Evolutionary conservation across 1,140 invertebrate genomes (phyloP), one percentile per base, ranked within the genome.

Genomic region (Orchestia grillus): DNA sequence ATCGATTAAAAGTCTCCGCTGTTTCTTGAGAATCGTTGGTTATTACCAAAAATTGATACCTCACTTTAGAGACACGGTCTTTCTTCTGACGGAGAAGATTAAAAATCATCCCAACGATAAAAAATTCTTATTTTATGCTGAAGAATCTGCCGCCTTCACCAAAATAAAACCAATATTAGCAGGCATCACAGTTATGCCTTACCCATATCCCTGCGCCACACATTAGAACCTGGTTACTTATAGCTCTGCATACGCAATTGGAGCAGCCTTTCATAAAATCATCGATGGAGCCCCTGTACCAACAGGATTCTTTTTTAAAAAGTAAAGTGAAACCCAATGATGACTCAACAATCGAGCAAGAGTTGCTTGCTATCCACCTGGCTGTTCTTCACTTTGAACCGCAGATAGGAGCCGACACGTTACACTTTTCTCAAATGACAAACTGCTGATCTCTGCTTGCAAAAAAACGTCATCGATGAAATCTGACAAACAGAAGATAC

Each of bases 231-330:
- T 95, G 1, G 95, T 95, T 41, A 95, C 95, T 57, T 0, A 95
- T 77, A 95, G 92, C 0, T 44, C 43, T 40, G 40, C 36, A 28
- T 44, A 43, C 0, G 43, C 92, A 6, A 95, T 95, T 0, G 92
- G 92, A 95, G 92, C 92, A 43, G 92, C 92, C 43, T 43, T 95
- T 36, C 92, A 95, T 42, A 36, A 95, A 47, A 43, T 95, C 40
- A 11, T 95, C 36, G 92, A 95, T 23, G 23, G 92, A 15, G 36
- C 36, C 36, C 92, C 28, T 95, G 42, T 95, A 15, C 92, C 92
- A 36, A 19, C 43, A 0, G 92, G 45, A 44, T 96, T 77, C n/a
- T 96, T n/a, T 87, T 77, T 42, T 42, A 96, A 96, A n/a, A 96
- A 96, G 95, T 77, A 57, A 62, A 77, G 28, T 16, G 36, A 53